Evolutionary conservation across 1,140 invertebrate genomes (phyloP).

Genomic region (Planococcus citri): DNA sequence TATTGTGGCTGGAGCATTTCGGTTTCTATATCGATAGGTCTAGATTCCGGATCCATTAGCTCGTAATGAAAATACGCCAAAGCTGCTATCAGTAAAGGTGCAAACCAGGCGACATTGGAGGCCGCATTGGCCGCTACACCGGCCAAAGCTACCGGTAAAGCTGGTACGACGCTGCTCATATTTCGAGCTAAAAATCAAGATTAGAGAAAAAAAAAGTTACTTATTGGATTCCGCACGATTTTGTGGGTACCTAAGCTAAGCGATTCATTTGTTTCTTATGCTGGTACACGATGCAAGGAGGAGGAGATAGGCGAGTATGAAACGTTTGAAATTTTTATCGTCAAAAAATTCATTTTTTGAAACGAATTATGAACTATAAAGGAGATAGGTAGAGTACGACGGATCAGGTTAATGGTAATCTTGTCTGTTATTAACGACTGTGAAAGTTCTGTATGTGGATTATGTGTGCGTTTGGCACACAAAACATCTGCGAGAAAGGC

Average conservation of each 20-base stretch:
- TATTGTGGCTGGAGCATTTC: slow-evolving; percentile 53
- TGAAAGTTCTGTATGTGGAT: not conserved
- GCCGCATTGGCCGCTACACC: slow-evolving; percentile 41
- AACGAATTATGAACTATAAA: too few species aligned
- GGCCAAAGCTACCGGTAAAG: slow-evolving; percentile 39
- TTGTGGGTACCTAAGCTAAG: too few species aligned
- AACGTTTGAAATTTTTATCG: too few species aligned
- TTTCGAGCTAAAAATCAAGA: not conserved
- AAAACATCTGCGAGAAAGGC: slow-evolving; percentile 2
- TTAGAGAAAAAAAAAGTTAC: not conserved
- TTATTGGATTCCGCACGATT: too few species aligned
- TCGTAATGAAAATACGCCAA: slow-evolving; percentile 73
- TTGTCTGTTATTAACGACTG: not conserved
- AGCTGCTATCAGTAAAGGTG: slow-evolving; percentile 61
- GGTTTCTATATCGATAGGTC: slow-evolving; percentile 50
- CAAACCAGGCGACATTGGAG: slow-evolving; percentile 57
- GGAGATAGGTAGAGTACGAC: too few species aligned
- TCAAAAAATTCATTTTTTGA: not conserved
- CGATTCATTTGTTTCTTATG: too few species aligned
- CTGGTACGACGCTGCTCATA: slow-evolving; percentile 44
- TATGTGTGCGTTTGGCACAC: slow-evolving; percentile 1
- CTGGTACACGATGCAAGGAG: too few species aligned
- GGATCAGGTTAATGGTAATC: not conserved
- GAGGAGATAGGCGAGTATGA: too few species aligned
- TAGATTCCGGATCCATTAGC: slow-evolving; percentile 58